These are phyloP conservation scores for Apotomis betuletana DNA, from an alignment of 2,888 invertebrate genomes.

Conservation along the genomic window DNA sequence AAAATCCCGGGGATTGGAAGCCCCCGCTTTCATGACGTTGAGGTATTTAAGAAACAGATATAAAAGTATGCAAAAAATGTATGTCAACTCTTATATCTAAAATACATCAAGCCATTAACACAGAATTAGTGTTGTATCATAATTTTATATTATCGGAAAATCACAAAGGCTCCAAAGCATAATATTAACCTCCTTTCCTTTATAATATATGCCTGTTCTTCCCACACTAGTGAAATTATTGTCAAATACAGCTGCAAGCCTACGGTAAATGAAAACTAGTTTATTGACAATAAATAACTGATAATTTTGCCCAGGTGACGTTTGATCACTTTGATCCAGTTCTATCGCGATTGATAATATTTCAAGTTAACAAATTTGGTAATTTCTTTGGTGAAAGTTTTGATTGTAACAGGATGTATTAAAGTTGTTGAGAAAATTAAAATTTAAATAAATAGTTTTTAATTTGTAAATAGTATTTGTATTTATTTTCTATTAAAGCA, in stretches of 20 bases:
- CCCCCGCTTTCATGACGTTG: not conserved
- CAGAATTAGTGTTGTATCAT: conserved; percentile 12
- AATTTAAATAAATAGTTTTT: no score
- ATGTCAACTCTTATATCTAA: not conserved
- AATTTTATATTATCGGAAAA: conserved; percentile 26
- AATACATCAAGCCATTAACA: conserved; percentile 24
- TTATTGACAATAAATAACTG: conserved; percentile 16
- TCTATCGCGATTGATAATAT: conserved; percentile 1
- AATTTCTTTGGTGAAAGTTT: conserved; percentile 15
- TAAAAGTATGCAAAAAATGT: not conserved
- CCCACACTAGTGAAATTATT: conserved; percentile 19
- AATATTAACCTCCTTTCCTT: conserved; percentile 41
- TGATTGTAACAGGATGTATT: not conserved
- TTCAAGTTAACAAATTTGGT: conserved; percentile 3
- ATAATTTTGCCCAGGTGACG: not conserved
- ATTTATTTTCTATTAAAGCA: no score
- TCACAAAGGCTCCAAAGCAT: conserved; percentile 32
- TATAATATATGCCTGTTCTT: conserved; percentile 29
- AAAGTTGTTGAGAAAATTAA: no score
- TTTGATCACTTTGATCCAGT: conserved; percentile 26
- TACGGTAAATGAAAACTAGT: conserved; percentile 7
- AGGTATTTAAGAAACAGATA: not conserved
- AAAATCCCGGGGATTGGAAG: no score
- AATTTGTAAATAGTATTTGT: not conserved
- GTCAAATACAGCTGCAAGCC: conserved; percentile 4